Evolutionary conservation across 2,113 vertebrate genomes (phyloP), one percentile per base, ranked within the genome.

Genomic region (Ophiodon elongatus): DNA sequence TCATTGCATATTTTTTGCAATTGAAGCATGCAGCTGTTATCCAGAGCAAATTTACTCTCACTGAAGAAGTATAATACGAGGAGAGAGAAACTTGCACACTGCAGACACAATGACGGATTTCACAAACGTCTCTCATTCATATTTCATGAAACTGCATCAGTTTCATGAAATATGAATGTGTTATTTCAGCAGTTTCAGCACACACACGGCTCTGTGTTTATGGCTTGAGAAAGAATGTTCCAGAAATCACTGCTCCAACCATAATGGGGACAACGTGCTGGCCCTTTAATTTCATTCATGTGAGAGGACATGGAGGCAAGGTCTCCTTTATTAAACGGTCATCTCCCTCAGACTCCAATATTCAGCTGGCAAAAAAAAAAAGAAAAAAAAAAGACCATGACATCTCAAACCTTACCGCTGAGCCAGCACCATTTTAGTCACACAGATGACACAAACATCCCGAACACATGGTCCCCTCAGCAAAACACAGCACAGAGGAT

Each of bases 281-380:
- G 67, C 80, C 85, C 89, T 93, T 92, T 93, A 89, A 94, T 88
- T 90, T 66, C 29, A 85, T 54, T 87, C 76, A 73, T 73, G 79
- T 86, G 85, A 87, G 84, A 71, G 47, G 54, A 86, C 72, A 73
- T 41, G 71, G 75, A 81, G 67, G 65, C 45, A 47, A n/a, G 41
- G 33, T 81, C 75, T 84, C 29, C 52, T 80, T 64, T 80, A 80
- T 75, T 25, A 75, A 8, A 84, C 70, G 29, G 63, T 81, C 79
- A 23, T 85, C 79, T 54, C 52, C 39, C 29, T 90, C 80, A 79
- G 47, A 59, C 84, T 73, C 15, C 64, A 4, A 76, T 75, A 39
- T 79, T 84, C 79, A 79, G 60, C 10, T 1, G 1, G 72, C 14
- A 33, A 63, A 19, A 43, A 50, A 45, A 33, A 33, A 33, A 63